phyloP scores from a whole-genome alignment of 1,140 invertebrate genomes.

The Euura lappo region DNA sequence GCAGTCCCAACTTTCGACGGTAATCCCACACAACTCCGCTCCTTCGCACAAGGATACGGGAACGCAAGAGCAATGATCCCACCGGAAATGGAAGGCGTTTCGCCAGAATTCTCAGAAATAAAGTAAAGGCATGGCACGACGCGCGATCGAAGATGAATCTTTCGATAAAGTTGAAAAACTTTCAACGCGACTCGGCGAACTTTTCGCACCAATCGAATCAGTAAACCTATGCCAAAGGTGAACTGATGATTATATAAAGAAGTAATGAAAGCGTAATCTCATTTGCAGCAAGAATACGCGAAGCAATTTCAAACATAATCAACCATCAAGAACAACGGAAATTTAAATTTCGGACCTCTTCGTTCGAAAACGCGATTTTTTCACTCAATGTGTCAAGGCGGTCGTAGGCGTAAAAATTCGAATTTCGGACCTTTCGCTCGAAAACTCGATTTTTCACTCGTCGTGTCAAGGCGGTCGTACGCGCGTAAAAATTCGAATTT shows the following conservation, averaged over 20 bases:
- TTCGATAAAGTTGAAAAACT: slow-evolving; percentile 15
- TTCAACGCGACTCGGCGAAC: not conserved
- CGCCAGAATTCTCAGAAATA: slow-evolving; percentile 16
- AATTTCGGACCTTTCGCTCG: no score
- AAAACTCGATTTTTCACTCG: no score
- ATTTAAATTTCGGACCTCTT: no score
- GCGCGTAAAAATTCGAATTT: no score
- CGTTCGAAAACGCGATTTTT: no score
- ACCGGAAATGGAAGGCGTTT: not conserved
- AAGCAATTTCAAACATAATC: slow-evolving; percentile 14
- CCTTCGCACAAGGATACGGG: slow-evolving; percentile 21
- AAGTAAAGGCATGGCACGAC: slow-evolving; percentile 18
- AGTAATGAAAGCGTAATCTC: slow-evolving; percentile 18
- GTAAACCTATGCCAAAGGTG: slow-evolving; percentile 11
- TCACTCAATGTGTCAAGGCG: no score
- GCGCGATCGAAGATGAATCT: slow-evolving; percentile 12
- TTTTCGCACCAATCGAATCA: slow-evolving; percentile 14
- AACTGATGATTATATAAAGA: slow-evolving; percentile 13
- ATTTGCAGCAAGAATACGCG: slow-evolving; percentile 12
- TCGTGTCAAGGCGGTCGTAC: no score
- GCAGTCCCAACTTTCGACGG: slow-evolving; percentile 21
- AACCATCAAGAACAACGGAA: slow-evolving; percentile 17
- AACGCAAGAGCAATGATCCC: slow-evolving; percentile 21
- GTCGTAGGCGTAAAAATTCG: no score
- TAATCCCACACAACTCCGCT: slow-evolving; percentile 8